Evolutionary conservation across 2,797 vertebrate species (phyloP), one percentile per base, ranked within the genome.

Genomic region (Echiichthys vipera): DNA sequence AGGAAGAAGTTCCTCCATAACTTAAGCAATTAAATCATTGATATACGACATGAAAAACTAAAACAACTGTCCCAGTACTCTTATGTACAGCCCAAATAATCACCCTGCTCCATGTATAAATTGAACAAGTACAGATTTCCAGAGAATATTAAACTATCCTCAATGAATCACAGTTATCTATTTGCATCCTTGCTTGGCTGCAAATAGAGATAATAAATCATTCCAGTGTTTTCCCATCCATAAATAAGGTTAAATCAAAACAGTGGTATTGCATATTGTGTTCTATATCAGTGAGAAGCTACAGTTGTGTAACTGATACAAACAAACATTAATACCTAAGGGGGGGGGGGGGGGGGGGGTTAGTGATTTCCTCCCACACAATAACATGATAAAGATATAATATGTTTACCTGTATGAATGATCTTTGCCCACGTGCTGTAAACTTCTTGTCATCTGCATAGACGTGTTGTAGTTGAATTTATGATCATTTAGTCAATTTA

Each of bases 401-500:
- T 11, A 36, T n/a, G n/a, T n/a, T n/a, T n/a, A n/a, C n/a, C n/a
- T n/a, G n/a, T n/a, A n/a, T n/a, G n/a, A n/a, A n/a, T n/a, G n/a
- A n/a, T n/a, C n/a, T n/a, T n/a, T n/a, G n/a, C n/a, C n/a, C n/a
- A n/a, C 17, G 5, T 53, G 50, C 40, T 32, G 11, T 40, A 13
- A 53, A 29, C 3, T 2, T 34, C 24, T 17, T 55, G n/a, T n/a
- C 65, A 50, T 75, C 36, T 62, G n/a, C 30, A 42, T 12, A 27
- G 20, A 73, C 42, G 5, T 42, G 42, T 29, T 73, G 66, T 72
- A 67, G 40, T 27, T 78, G 57, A n/a, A n/a, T n/a, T n/a, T n/a
- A n/a, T n/a, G n/a, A n/a, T n/a, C n/a, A n/a, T n/a, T n/a, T 58
- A 13, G 30, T 81, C 53, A 80, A 30, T 83, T 83, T 78, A 40